Conservation (phyloP, 1,140 invertebrate species). For the Zaprionus lachaisei region DNA sequence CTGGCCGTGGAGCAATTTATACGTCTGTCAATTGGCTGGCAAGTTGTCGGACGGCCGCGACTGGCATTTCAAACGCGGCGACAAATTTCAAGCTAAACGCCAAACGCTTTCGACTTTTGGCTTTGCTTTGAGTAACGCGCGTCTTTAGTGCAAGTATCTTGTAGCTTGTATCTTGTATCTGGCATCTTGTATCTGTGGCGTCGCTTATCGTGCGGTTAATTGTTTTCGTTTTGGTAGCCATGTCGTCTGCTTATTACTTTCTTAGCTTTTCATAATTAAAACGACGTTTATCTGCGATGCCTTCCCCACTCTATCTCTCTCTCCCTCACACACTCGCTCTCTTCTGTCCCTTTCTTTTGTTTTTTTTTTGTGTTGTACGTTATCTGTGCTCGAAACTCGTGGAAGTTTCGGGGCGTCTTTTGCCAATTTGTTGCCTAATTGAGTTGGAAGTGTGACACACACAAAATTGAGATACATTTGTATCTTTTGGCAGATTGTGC, state of each 20-base stretch:
- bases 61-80: slow-evolving; percentile 61
- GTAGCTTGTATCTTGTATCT: slow-evolving; percentile 69
- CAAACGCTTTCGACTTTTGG: slow-evolving; percentile 66
- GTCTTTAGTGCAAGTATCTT: slow-evolving; percentile 51
- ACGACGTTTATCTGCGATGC: slow-evolving; percentile 55
- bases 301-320: not conserved
- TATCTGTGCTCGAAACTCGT: slow-evolving; percentile 45
- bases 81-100: slow-evolving; percentile 77
- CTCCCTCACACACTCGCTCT: slow-evolving; percentile 5
- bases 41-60: slow-evolving; percentile 54
- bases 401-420: slow-evolving; percentile 33
- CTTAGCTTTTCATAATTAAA: slow-evolving; percentile 71
- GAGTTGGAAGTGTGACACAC: slow-evolving; percentile 44
- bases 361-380: slow-evolving; percentile 11
- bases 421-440: slow-evolving; percentile 45
- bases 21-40: slow-evolving; percentile 70
- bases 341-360: slow-evolving; percentile 13
- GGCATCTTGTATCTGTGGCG: slow-evolving; percentile 61
- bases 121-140: not conserved
- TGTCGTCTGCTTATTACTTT: slow-evolving; percentile 74
- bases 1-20: slow-evolving; percentile 69
- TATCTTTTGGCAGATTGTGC: slow-evolving; percentile 42
- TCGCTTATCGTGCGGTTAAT: slow-evolving; percentile 76
- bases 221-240: slow-evolving; percentile 72
- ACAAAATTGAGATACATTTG: slow-evolving; percentile 64